Percentiles rank a stretch among this genome's conserved stretches.
Evolutionary conservation across 2,888 invertebrate species (phyloP).

Genomic region (Morpho deidamia): DNA sequence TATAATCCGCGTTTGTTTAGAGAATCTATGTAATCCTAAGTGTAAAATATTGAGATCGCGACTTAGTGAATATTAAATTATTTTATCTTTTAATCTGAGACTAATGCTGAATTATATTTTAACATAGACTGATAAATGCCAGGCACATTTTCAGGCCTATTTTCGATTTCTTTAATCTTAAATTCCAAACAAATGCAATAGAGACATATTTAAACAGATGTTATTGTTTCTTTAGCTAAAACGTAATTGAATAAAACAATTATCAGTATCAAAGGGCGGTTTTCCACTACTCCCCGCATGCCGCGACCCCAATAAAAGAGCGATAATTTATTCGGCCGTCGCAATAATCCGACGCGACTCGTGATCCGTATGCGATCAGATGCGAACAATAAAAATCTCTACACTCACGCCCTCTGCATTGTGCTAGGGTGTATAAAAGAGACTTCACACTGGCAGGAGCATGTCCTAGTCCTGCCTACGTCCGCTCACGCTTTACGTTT

Average conservation of each 20-base stretch:
- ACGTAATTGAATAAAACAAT: conserved; percentile 28
- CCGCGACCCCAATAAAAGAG: conserved; percentile 38
- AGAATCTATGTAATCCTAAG: no score
- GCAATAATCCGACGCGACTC: conserved; percentile 45
- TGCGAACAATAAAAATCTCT: conserved; percentile 61
- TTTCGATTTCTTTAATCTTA: no score
- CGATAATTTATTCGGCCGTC: conserved; percentile 57
- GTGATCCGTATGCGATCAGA: conserved; percentile 43
- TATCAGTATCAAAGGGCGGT: conserved; percentile 17
- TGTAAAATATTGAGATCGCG: no score
- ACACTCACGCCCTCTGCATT: conserved; percentile 32
- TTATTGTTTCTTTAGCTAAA: conserved; percentile 22
- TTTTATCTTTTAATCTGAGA: no score
- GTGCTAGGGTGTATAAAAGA: conserved; percentile 10
- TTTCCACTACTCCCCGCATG: conserved; percentile 19
- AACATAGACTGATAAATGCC: no score
- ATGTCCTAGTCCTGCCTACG: no score
- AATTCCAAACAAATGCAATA: no score
- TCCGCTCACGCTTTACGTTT: no score
- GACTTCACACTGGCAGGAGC: not conserved
- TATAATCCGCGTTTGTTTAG: no score
- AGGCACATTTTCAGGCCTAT: no score
- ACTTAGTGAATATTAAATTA: no score
- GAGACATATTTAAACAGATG: conserved; percentile 21
- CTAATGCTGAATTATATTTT: no score